Evolutionary conservation across 2,888 invertebrate genomes (phyloP), one percentile per base, ranked within the genome.

Genomic region (Megastigmus dorsalis): DNA sequence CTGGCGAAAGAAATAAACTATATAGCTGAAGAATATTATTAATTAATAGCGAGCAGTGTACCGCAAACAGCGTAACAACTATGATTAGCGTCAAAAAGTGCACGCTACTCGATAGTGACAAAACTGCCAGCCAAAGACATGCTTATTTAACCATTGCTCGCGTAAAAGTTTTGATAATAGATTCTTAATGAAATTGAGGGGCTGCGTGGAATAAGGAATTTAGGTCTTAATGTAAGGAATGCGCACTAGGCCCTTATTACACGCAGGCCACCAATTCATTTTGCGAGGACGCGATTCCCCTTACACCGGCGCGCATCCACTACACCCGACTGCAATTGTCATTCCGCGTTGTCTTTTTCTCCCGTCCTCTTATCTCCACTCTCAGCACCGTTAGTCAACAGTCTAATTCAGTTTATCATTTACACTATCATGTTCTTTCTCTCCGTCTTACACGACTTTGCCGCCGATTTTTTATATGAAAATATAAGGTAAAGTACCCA

Each of bases 261-360:
- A n/a, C n/a, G n/a, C n/a, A n/a, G n/a, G n/a, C n/a, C n/a, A n/a
- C n/a, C n/a, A n/a, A n/a, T n/a, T n/a, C 59, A 52, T 20, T 48
- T 43, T 15, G 23, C 13, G 18, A n/a, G n/a, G n/a, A n/a, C n/a
- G n/a, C n/a, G n/a, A n/a, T 33, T 55, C 52, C 54, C 45, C 23
- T 20, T 9, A 26, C 23, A 10, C 62, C 13, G 20, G 0, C 13
- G 48, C 15, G 18, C n/a, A 48, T 28, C 18, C 43, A 15, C n/a
- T n/a, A n/a, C 43, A 10, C 15, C 15, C 28, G 2, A 38, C 75
- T 70, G 72, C 75, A 80, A 78, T 74, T 78, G 78, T 79, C 77
- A 78, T 55, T 36, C n/a, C 55, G 10, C 36, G 30, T 36, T 60
- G 52, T 55, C 69, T 67, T 33, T 23, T 18, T 45, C 45, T 20